Conservation (phyloP, 2,113 vertebrate genomes). For the Panthera leo region DNA sequence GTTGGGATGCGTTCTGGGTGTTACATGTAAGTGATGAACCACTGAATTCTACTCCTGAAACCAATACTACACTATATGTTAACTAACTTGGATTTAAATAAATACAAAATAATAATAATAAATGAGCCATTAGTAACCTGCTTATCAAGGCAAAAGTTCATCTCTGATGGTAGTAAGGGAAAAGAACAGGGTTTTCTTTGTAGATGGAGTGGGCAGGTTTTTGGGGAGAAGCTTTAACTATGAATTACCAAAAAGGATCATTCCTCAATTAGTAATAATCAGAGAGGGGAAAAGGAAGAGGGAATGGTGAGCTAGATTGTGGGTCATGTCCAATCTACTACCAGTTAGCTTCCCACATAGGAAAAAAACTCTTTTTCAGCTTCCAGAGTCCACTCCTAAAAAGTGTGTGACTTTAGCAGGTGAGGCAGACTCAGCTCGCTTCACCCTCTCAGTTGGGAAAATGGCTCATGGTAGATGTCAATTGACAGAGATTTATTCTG, state of each 20-base stretch:
- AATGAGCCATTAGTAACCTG: not conserved
- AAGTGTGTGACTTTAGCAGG: not conserved
- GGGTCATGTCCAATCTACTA: not conserved
- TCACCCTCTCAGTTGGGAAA: not conserved
- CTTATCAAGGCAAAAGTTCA: not conserved
- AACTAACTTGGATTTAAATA: too few relatives aligned
- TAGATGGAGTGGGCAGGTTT: not conserved
- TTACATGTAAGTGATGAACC: too few relatives aligned
- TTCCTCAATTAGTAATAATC: not conserved
- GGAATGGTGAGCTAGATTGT: not conserved
- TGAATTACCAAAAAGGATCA: not conserved
- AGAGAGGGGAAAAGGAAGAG: not conserved
- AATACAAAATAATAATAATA: not conserved
- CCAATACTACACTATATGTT: too few relatives aligned
- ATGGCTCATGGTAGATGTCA: not conserved
- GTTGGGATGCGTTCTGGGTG: too few relatives aligned
- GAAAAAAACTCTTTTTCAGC: not conserved
- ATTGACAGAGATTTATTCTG: not conserved
- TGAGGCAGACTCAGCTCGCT: not conserved
- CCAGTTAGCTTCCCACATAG: not conserved
- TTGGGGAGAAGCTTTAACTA: not conserved
- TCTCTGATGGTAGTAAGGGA: not conserved
- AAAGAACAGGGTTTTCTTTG: not conserved
- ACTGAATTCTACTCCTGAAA: too few relatives aligned
- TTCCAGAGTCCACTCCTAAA: not conserved